Evolutionary conservation across 92 coral and sea anemone species (phyloP).

Genomic region (Zoanthus sansibaricus): DNA sequence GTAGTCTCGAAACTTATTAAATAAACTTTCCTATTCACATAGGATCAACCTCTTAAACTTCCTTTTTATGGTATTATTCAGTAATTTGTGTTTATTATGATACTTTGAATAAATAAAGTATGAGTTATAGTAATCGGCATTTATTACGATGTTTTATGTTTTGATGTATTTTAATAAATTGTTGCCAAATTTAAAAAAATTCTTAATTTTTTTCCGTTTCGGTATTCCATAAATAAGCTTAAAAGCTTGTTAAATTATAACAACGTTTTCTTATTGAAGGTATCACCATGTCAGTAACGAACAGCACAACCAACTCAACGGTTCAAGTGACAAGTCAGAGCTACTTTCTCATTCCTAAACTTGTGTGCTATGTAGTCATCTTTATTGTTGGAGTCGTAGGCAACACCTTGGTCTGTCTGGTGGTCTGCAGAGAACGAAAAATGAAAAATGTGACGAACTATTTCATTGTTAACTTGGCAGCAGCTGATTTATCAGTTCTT

Average conservation of each 20-base stretch:
- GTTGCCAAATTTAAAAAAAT: too few species aligned
- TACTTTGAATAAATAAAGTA: too few species aligned
- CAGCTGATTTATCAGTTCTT: slow-evolving; percentile 88
- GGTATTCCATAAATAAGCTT: background rate
- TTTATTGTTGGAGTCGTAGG: slow-evolving; percentile 95
- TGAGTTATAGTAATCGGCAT: too few species aligned
- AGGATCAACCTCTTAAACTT: too few species aligned
- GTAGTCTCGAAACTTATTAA: too few species aligned
- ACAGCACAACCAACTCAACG: background rate
- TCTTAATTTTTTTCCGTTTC: too few species aligned
- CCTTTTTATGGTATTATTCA: too few species aligned
- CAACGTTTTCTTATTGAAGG: background rate
- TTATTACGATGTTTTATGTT: too few species aligned
- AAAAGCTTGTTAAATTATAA: background rate
- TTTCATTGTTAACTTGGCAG: slow-evolving; percentile 95
- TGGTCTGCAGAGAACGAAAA: slow-evolving; percentile 91
- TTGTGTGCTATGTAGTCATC: slow-evolving; percentile 84
- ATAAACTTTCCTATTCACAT: too few species aligned
- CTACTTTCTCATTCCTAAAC: slow-evolving; percentile 37
- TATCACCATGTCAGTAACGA: background rate
- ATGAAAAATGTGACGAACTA: slow-evolving; percentile 98
- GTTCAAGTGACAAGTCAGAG: background rate
- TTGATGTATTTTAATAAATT: too few species aligned
- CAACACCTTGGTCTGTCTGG: slow-evolving; percentile 87
- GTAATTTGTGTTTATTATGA: too few species aligned